A percentile compares a stretch with the other conserved stretches of the same genome.
phyloP scores from a whole-genome alignment of 2,797 vertebrate genomes.

The Pseudochirops corinnae region DNA sequence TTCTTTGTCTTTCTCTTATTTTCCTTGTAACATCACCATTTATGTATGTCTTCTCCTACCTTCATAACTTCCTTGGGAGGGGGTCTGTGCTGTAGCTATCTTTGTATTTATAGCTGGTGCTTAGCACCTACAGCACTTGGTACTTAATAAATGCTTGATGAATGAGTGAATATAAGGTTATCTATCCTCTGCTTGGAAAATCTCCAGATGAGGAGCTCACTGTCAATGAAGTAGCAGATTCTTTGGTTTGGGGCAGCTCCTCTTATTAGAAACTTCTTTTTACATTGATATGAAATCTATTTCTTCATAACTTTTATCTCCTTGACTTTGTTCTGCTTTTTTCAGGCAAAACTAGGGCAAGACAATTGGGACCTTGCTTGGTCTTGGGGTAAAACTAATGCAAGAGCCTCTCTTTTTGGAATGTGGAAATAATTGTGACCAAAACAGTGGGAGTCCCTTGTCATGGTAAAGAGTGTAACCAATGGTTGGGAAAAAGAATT shows the following conservation, averaged over 20 bases:
- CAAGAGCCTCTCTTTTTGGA: not conserved
- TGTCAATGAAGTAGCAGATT: not conserved
- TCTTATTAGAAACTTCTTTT: not conserved
- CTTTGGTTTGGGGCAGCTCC: not conserved
- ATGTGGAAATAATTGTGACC: not conserved
- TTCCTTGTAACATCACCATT: not conserved
- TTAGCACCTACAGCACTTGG: not conserved
- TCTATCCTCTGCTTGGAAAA: not conserved
- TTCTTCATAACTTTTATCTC: not conserved
- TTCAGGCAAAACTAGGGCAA: not conserved
- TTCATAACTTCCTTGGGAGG: not conserved
- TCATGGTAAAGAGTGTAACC: slow-evolving; percentile 8
- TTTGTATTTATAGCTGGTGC: not conserved
- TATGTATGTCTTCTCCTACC: not conserved
- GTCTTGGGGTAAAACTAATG: not conserved
- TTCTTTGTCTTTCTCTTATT: not conserved
- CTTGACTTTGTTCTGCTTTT: not conserved
- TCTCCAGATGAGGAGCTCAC: not conserved
- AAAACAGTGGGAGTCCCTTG: not conserved
- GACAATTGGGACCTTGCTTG: not conserved
- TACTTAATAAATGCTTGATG: not conserved
- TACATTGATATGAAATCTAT: not conserved
- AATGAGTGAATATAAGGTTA: not conserved
- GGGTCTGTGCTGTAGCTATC: not conserved
- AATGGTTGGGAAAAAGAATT: slow-evolving; percentile 3